These are phyloP conservation scores for Lophura swinhoii DNA, from an alignment of 2,797 vertebrate species.

Conservation along the genomic window DNA sequence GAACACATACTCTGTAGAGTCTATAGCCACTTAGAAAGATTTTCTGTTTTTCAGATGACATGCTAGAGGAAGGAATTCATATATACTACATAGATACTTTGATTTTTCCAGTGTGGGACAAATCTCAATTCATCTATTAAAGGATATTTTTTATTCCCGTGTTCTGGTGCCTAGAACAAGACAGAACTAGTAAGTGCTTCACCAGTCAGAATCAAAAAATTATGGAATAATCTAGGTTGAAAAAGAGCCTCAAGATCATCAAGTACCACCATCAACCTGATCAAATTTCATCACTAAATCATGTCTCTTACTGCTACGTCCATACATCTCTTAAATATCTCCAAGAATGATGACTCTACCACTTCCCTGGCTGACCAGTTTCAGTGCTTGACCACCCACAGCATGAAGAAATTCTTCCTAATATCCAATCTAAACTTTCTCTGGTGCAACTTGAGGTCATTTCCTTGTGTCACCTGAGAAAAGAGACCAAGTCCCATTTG, in stretches of 20 bases:
- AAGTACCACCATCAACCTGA: not conserved
- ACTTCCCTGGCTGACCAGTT: not conserved
- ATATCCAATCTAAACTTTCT: not conserved
- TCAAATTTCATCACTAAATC: not conserved
- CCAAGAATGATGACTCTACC: not conserved
- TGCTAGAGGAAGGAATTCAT: not conserved
- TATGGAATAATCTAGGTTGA: not conserved
- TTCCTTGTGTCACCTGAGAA: not conserved
- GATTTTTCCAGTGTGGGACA: not conserved
- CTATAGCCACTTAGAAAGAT: not conserved
- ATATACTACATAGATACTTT: rapidly evolving
- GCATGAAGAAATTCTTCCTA: not conserved
- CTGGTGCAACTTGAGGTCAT: not conserved
- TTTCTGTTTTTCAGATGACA: not conserved
- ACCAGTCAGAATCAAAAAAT: not conserved
- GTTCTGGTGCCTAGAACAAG: not conserved
- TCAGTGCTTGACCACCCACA: not conserved
- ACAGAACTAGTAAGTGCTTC: not conserved
- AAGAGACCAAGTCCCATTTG: not conserved
- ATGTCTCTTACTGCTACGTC: not conserved
- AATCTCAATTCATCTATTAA: not conserved
- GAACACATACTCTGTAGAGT: not conserved
- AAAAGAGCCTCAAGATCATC: not conserved
- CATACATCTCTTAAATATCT: not conserved
- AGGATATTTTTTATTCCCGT: not conserved